phyloP scores from a whole-genome alignment of 2,113 vertebrate genomes.

The Chloropsis cyanopogon region DNA sequence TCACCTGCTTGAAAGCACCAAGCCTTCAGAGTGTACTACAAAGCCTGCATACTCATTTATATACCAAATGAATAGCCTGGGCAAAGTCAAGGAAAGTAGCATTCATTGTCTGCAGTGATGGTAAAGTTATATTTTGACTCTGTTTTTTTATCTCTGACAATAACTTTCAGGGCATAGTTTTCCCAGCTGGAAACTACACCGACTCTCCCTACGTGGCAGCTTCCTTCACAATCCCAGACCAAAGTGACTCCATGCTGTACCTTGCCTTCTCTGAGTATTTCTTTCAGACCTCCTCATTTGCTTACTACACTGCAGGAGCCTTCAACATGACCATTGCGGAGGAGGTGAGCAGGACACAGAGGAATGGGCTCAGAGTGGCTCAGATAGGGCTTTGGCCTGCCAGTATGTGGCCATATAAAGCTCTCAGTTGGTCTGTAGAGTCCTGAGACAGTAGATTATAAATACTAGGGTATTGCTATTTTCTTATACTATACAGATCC shows the following conservation, averaged over 20 bases:
- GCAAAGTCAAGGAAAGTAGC: background rate
- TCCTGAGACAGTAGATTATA: background rate
- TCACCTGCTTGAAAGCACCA: background rate
- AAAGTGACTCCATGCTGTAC: conserved; percentile 65
- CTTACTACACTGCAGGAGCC: conserved; percentile 65
- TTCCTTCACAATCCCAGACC: conserved; percentile 51
- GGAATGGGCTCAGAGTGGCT: background rate
- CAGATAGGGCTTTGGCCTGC: background rate
- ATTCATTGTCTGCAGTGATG: background rate
- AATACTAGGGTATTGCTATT: background rate
- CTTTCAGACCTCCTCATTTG: conserved; percentile 65
- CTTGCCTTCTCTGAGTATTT: conserved; percentile 70
- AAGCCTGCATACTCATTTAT: background rate
- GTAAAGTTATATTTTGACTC: background rate
- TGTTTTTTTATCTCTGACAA: background rate
- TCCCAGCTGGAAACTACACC: conserved; percentile 33
- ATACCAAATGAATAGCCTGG: background rate
- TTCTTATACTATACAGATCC: background rate
- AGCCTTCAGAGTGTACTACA: background rate
- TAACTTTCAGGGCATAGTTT: conserved; percentile 55
- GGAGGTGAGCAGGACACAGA: conserved; percentile 58
- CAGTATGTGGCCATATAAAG: background rate
- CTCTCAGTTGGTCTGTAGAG: background rate
- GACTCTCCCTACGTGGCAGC: conserved; percentile 10
- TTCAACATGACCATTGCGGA: conserved; percentile 59